A percentile compares a stretch with the other conserved stretches of the same genome.
phyloP scores from a whole-genome alignment of 2,797 vertebrate species.

The Alectoris magna region DNA sequence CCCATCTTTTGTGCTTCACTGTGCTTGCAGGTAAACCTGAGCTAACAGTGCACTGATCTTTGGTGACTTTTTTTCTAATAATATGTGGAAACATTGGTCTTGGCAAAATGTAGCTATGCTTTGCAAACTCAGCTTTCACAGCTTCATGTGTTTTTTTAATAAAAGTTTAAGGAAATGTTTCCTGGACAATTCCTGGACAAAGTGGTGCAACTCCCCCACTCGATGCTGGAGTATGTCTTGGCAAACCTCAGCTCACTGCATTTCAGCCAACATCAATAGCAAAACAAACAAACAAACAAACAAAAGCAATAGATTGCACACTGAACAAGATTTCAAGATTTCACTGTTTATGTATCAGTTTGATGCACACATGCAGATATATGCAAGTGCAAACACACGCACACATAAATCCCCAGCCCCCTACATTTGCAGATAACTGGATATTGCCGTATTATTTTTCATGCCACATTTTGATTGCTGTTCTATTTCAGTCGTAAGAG shows the following conservation, averaged over 20 bases:
- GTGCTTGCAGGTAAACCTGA: neutral
- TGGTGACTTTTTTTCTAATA: neutral
- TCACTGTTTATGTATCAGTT: neutral
- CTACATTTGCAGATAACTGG: neutral
- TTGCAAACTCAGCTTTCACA: neutral
- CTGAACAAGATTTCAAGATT: neutral
- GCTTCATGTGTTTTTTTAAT: neutral
- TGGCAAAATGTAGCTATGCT: neutral
- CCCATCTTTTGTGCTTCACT: neutral
- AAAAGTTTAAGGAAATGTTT: neutral
- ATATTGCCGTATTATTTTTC: conserved; percentile 12
- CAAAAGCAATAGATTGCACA: neutral
- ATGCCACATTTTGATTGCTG: conserved; percentile 14
- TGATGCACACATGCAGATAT: neutral
- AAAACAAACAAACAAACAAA: neutral
- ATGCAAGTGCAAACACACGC: neutral
- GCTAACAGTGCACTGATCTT: neutral
- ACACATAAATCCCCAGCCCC: neutral
- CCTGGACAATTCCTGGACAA: neutral
- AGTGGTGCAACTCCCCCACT: neutral
- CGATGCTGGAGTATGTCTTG: neutral
- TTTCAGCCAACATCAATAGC: neutral
- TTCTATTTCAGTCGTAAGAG: conserved; percentile 12
- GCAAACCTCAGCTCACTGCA: neutral
- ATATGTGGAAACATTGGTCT: neutral